Evolutionary conservation across 2,113 vertebrate genomes (phyloP), one percentile per base, ranked within the genome.

Genomic region (Promerops cafer): DNA sequence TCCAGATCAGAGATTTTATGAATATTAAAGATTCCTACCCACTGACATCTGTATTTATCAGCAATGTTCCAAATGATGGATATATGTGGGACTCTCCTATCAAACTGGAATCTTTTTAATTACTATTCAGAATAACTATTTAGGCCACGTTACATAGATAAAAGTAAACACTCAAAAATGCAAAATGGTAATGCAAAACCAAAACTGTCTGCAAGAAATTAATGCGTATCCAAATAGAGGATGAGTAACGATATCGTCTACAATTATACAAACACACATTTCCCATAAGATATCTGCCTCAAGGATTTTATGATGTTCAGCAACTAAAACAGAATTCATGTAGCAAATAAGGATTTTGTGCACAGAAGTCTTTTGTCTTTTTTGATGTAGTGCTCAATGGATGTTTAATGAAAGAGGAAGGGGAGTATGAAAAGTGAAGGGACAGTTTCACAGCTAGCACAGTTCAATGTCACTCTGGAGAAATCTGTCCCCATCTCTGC

Each of bases 231-330:
- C 60, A 83, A 81, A 96, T 15, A 57, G 37, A 72, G 66, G 31
- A 95, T 94, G 85, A 94, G 56, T 65, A 93, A 95, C 1, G 2
- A 92, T 65, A 69, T 4, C 61, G 61, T 31, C 68, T 81, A 66
- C 54, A 92, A 90, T 97, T 94, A 93, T 13, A 94, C 42, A 96
- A 94, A 94, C 66, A 81, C 21, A 90, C 30, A 70, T 83, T 70
- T 95, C 88, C 86, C 86, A 31, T 71, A 95, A 92, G 91, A 63
- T 83, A 90, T 66, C 59, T 95, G 86, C 86, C 88, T 95, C 86
- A 35, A 80, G 66, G 79, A 97, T 90, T 95, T 96, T 92, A 95
- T 31, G 53, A 92, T 80, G 59, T 54, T 96, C 94, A 93, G 57
- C 54, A 88, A 80, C 59, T 83, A 86, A 92, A 95, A 49, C 63